phyloP scores from a whole-genome alignment of 1,140 invertebrate species.

The Homarus americanus region DNA sequence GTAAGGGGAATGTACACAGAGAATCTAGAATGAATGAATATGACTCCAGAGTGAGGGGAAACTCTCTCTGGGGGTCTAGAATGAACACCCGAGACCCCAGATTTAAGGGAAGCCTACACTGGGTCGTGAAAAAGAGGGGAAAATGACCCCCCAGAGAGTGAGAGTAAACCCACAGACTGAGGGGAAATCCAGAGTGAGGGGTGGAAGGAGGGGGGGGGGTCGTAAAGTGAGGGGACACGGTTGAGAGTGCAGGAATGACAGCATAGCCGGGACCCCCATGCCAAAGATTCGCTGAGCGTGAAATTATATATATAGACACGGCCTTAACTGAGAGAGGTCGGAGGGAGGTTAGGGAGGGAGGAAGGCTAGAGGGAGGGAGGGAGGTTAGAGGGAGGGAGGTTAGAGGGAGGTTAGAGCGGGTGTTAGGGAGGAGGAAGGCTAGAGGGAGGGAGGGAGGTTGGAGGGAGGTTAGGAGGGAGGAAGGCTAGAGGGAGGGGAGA shows the following conservation, averaged over 20 bases:
- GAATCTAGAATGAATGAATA: too few species aligned
- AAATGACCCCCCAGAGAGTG: too few species aligned
- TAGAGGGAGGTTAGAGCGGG: not conserved
- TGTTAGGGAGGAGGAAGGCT: not conserved
- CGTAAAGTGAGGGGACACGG: not conserved
- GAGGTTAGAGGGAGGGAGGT: too few species aligned
- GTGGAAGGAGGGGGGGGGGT: too few species aligned
- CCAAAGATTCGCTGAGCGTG: not conserved
- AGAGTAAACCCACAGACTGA: too few species aligned
- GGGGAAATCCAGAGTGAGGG: not conserved
- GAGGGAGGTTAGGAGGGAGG: not conserved
- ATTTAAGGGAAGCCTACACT: too few species aligned
- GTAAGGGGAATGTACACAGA: too few species aligned
- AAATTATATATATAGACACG: not conserved
- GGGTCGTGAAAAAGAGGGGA: too few species aligned
- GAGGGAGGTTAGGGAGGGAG: too few species aligned
- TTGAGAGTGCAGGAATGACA: not conserved
- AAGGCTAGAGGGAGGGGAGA: too few species aligned
- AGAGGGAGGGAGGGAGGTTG: not conserved
- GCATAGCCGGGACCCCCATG: not conserved
- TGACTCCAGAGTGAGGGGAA: not conserved
- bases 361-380: not conserved
- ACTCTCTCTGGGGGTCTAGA: too few species aligned
- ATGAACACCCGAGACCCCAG: too few species aligned
- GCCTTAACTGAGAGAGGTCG: not conserved